Conservation (phyloP, 2,113 vertebrate genomes). For the Bos taurus region ARS-UCD2.0 NC_037356.1:34449501-34450000, state of each 20-base stretch:
- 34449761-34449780: accelerated
- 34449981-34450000: background rate
- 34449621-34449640: background rate
- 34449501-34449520: background rate
- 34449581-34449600: accelerated
- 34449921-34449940: background rate
- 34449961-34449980: background rate
- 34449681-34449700: background rate
- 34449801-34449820: background rate
- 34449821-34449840: background rate
- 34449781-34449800: background rate
- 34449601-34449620: background rate
- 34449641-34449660: background rate
- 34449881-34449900: background rate
- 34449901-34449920: background rate
- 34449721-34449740: background rate
- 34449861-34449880: background rate
- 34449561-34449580: background rate
- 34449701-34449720: background rate
- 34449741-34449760: background rate
- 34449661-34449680: background rate
- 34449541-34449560: background rate
- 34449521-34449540: background rate
- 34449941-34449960: background rate
- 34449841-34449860: background rate